Conservation (phyloP, 1,140 invertebrate genomes). For the Pseudomyrmex concolor region DNA sequence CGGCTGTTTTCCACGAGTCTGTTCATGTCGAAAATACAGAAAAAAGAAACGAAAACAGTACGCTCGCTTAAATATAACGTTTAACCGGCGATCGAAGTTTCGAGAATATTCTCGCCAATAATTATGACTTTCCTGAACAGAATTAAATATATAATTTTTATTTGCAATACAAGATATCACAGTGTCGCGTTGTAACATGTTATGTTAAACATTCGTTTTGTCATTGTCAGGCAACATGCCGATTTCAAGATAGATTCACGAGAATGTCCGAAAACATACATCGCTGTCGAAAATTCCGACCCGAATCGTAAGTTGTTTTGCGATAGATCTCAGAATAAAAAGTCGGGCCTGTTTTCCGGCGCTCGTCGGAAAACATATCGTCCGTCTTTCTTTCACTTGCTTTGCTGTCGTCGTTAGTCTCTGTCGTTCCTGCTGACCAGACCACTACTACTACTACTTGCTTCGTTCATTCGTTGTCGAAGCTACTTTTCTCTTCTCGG, state of each 20-base stretch:
- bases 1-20: too few relatives aligned
- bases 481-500: conserved; percentile 14
- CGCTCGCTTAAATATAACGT: too few relatives aligned
- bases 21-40: too few relatives aligned
- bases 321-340: conserved; percentile 64
- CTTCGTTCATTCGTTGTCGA: conserved; percentile 11
- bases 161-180: too few relatives aligned
- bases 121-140: too few relatives aligned
- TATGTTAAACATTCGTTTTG: background rate
- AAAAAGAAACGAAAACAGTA: too few relatives aligned
- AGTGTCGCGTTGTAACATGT: too few relatives aligned
- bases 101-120: too few relatives aligned
- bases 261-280: conserved; percentile 2
- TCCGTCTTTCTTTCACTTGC: conserved; percentile 29
- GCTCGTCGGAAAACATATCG: conserved; percentile 20
- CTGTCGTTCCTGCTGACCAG: conserved; percentile 36
- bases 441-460: conserved; percentile 33
- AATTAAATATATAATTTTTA: too few relatives aligned
- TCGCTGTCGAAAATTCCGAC: conserved; percentile 28
- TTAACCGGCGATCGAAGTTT: too few relatives aligned
- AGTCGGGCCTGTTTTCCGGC: conserved; percentile 65
- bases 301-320: conserved; percentile 41
- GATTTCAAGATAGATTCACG: conserved; percentile 6
- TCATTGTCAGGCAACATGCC: background rate
- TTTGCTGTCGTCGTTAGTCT: conserved; percentile 36